phyloP scores from a whole-genome alignment of 2,888 invertebrate species.

The Brenthis daphne region DNA sequence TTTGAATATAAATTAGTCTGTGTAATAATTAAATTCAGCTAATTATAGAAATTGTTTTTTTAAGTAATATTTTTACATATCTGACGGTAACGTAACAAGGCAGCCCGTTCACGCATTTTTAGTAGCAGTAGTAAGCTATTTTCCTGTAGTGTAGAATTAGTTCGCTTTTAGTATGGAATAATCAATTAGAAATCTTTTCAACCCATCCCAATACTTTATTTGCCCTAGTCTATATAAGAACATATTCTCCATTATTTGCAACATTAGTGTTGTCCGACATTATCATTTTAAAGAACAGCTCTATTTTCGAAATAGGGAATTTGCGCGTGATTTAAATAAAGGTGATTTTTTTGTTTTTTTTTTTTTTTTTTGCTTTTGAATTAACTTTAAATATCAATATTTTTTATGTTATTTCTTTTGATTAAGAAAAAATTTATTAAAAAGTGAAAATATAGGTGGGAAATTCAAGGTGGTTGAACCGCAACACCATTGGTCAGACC shows the following conservation, averaged over 20 bases:
- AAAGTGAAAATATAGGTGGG: too few species aligned
- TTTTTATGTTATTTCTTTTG: too few species aligned
- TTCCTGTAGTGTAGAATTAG: slow-evolving; percentile 18
- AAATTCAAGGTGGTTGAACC: too few species aligned
- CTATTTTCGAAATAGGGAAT: neutral
- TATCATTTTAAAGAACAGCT: neutral
- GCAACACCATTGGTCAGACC: too few species aligned
- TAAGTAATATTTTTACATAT: neutral
- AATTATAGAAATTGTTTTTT: too few species aligned
- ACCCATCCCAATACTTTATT: slow-evolving; percentile 2
- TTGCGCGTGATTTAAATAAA: too few species aligned
- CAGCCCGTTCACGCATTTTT: slow-evolving; percentile 14
- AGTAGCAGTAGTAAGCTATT: slow-evolving; percentile 13
- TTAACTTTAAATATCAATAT: too few species aligned
- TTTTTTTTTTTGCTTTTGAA: too few species aligned
- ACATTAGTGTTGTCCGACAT: slow-evolving; percentile 4
- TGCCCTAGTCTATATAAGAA: neutral
- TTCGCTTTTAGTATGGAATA: slow-evolving; percentile 19
- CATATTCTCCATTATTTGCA: neutral
- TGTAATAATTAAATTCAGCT: too few species aligned
- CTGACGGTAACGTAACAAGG: slow-evolving; percentile 16
- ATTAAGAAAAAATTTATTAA: too few species aligned
- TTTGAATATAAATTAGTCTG: too few species aligned
- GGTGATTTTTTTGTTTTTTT: too few species aligned
- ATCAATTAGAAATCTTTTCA: slow-evolving; percentile 22